phyloP scores from a whole-genome alignment of 2,797 vertebrate species.

The Siniperca undulata region DNA sequence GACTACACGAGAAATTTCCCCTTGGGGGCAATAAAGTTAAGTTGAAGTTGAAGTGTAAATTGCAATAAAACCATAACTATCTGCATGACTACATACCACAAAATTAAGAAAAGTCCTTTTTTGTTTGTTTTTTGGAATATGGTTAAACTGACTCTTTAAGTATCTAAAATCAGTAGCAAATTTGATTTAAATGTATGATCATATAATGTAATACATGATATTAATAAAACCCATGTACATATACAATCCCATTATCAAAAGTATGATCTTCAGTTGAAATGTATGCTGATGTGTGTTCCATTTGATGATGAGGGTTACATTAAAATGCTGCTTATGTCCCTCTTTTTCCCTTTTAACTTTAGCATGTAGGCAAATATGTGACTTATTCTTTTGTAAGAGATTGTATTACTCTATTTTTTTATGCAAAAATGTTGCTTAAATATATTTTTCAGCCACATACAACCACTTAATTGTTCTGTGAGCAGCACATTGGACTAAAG shows the following conservation, averaged over 20 bases:
- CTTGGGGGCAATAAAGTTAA: not conserved
- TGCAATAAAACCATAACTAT: conserved; percentile 11
- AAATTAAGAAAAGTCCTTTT: not conserved
- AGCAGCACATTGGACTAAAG: not conserved
- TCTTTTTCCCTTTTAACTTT: conserved; percentile 29
- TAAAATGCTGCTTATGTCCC: conserved; percentile 54
- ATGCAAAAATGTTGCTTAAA: conserved; percentile 9
- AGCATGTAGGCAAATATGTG: conserved; percentile 47
- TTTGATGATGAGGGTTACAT: conserved; percentile 31
- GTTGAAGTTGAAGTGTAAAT: not conserved
- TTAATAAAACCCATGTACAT: conserved; percentile 17
- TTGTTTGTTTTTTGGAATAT: not conserved
- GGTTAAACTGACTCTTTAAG: conserved; percentile 6
- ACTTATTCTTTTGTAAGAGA: conserved; percentile 66
- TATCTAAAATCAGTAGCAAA: not conserved
- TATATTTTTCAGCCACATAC: conserved; percentile 8
- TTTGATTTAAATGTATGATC: conserved; percentile 22
- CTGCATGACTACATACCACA: not conserved
- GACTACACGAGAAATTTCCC: not conserved
- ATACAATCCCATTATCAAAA: conserved; percentile 17
- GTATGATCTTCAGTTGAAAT: conserved; percentile 19
- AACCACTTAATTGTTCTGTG: conserved; percentile 17
- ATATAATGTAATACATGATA: conserved; percentile 8
- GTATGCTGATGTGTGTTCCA: conserved; percentile 34
- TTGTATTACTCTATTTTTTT: conserved; percentile 74